These are phyloP conservation scores for Drosophila tanythrix DNA, from an alignment of 2,888 invertebrate species.

Conservation along the genomic window DNA sequence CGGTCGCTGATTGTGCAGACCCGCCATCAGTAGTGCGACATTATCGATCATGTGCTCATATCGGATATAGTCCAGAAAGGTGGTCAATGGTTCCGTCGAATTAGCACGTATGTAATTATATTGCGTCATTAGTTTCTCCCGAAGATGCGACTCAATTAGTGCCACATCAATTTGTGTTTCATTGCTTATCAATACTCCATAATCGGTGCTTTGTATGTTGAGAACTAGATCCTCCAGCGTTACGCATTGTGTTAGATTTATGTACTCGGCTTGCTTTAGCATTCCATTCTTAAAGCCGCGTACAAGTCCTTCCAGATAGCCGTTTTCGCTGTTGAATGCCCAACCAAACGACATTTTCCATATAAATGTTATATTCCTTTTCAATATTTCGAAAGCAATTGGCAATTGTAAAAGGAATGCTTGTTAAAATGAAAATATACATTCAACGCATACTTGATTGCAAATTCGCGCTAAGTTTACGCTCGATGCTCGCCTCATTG, in stretches of 20 bases:
- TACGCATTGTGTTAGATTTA: conserved; percentile 99
- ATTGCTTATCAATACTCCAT: conserved; percentile 97
- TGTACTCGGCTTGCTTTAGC: conserved; percentile 95
- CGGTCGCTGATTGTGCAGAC: conserved; percentile 97
- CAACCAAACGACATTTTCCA: conserved; percentile 84
- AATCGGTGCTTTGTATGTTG: conserved; percentile 98
- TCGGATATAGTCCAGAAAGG: conserved; percentile 98
- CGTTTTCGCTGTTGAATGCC: conserved; percentile 96
- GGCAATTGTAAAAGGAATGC: not conserved
- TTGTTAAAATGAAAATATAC: not conserved
- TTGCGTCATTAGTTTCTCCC: conserved; percentile 97
- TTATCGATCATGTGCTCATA: conserved; percentile 99
- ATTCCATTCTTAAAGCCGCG: conserved; percentile 99
- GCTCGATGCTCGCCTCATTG: not conserved
- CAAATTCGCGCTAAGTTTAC: conserved; percentile 25
- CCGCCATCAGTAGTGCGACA: conserved; percentile 97
- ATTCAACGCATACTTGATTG: conserved; percentile 34
- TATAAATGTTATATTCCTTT: conserved; percentile 1
- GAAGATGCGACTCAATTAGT: conserved; percentile 96
- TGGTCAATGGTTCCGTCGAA: conserved; percentile 97
- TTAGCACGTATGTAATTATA: conserved; percentile 98
- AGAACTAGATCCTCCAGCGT: conserved; percentile 98
- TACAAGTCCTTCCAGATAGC: conserved; percentile 98
- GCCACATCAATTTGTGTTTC: conserved; percentile 97
- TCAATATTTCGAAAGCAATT: not conserved